Percentiles rank a stretch among this genome's conserved stretches.
Evolutionary conservation across 2,888 invertebrate genomes (phyloP).

Genomic region (Drosophila tanythrix): DNA sequence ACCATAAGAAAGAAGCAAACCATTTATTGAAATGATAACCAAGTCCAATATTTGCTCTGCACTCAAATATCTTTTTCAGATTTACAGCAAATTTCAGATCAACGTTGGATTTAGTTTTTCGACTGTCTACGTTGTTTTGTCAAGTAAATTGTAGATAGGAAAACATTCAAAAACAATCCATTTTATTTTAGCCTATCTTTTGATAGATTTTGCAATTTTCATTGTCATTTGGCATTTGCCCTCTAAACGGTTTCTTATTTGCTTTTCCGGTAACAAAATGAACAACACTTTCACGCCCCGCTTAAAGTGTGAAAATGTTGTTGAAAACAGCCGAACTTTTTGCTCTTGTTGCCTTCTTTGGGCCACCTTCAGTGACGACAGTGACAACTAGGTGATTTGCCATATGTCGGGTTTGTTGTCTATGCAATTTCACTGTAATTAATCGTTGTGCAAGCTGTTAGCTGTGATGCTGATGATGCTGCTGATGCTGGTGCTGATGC

Average conservation of each 20-base stretch:
- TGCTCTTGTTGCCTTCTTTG: conserved; percentile 9
- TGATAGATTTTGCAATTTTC: conserved; percentile 5
- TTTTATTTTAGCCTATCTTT: not conserved
- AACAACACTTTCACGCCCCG: conserved; percentile 12
- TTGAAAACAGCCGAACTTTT: conserved; percentile 35
- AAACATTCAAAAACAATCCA: conserved; percentile 6
- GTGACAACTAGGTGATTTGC: not conserved
- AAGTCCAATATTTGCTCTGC: conserved; percentile 53
- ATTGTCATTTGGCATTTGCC: conserved; percentile 45
- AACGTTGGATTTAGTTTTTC: conserved; percentile 43
- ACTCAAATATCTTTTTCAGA: conserved; percentile 40
- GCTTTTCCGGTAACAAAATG: conserved; percentile 20
- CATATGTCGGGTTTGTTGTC: conserved; percentile 20
- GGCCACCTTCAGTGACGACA: not conserved
- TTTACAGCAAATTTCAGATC: conserved; percentile 50
- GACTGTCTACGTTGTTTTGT: conserved; percentile 29
- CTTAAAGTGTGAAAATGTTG: conserved; percentile 24
- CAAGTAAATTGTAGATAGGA: conserved; percentile 3
- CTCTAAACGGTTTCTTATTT: conserved; percentile 40
- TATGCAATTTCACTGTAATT: conserved; percentile 53
- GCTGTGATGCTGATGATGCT: conserved; percentile 36
- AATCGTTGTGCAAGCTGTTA: conserved; percentile 56
- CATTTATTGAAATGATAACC: not conserved
- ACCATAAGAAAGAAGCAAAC: not conserved
- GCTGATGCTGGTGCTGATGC: conserved; percentile 47